Evolutionary conservation across 1,140 invertebrate species (phyloP), one percentile per base, ranked within the genome.

Genomic region (Diorhabda carinulata): DNA sequence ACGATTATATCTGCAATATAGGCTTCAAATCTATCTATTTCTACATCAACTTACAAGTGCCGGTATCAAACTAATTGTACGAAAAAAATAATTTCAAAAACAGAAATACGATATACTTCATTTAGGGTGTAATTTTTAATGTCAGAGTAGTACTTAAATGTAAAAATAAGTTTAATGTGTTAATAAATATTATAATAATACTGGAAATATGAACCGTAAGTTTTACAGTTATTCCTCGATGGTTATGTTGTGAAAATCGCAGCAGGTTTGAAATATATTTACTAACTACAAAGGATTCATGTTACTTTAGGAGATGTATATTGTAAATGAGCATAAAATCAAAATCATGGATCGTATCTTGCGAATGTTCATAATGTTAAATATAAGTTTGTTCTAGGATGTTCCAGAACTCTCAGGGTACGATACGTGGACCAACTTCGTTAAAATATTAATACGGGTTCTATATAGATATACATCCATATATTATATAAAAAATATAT

Each of bases 261-360:
- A 52, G 47, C 47, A 3, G 47, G 47, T 8, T n/a, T 52, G 47
- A 52, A 25, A 25, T 52, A 8, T 8, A 52, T 52, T 52, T 3
- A 52, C 47, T 44, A 41, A 7, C 61, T 43, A 64, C 65, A 67
- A 61, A 60, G 65, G 65, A 45, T 45, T 67, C 65, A 67, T 67
- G 65, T 67, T 67, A 61, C 58, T 43, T 42, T 59, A 47, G 57
- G 44, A 10, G 65, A 56, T 67, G 65, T 67, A 44, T 67, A 67
- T 67, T 67, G 60, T 74, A 78, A 80, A 80, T 78, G 79, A 80
- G 79, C 79, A 76, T 69, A 80, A 78, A 80, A 80, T 80, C 79
- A 80, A 80, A 78, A 79, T 73, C 72, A 72, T 67, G 76, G 69
- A 58, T 63, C 72, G 61, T 74, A 72, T 72, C 77, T 75, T 70